Conservation (phyloP, 1,140 invertebrate genomes). For the Centruroides vittatus region DNA sequence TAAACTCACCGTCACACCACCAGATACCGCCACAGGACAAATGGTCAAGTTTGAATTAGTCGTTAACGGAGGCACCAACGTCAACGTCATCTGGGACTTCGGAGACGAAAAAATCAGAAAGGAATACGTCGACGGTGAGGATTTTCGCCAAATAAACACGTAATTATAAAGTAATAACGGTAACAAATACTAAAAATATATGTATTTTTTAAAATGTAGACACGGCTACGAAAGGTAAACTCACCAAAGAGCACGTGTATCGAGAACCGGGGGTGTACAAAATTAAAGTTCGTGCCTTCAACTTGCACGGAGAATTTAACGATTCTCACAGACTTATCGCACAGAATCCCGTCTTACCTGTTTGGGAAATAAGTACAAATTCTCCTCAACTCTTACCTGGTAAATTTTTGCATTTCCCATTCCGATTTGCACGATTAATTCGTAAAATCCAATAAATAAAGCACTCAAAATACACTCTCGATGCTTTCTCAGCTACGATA, state of each 20-base stretch:
- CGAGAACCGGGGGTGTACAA: constrained; percentile 19
- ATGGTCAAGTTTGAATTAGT: constrained; percentile 18
- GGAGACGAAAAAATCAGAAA: constrained; percentile 19
- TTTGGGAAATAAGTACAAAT: constrained; percentile 18
- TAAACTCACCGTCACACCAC: constrained; percentile 17
- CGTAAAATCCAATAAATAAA: too few relatives aligned
- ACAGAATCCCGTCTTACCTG: constrained; percentile 18
- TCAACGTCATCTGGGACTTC: constrained; percentile 21
- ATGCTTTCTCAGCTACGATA: constrained; percentile 9
- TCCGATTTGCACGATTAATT: too few relatives aligned
- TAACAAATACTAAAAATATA: too few relatives aligned
- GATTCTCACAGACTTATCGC: constrained; percentile 15
- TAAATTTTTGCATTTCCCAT: neutral
- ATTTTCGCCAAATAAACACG: neutral
- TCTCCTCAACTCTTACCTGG: constrained; percentile 19
- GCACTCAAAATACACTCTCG: too few relatives aligned
- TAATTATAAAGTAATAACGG: too few relatives aligned
- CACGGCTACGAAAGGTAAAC: constrained; percentile 14
- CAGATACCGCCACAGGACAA: constrained; percentile 15
- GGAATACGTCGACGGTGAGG: constrained; percentile 17
- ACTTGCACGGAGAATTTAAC: constrained; percentile 19
- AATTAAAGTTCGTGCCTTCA: constrained; percentile 18
- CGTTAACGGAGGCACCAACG: constrained; percentile 18
- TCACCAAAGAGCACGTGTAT: constrained; percentile 18
- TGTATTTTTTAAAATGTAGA: neutral